These are phyloP conservation scores for Exocentrus adspersus DNA, from an alignment of 2,888 invertebrate species.

Conservation along the genomic window DNA sequence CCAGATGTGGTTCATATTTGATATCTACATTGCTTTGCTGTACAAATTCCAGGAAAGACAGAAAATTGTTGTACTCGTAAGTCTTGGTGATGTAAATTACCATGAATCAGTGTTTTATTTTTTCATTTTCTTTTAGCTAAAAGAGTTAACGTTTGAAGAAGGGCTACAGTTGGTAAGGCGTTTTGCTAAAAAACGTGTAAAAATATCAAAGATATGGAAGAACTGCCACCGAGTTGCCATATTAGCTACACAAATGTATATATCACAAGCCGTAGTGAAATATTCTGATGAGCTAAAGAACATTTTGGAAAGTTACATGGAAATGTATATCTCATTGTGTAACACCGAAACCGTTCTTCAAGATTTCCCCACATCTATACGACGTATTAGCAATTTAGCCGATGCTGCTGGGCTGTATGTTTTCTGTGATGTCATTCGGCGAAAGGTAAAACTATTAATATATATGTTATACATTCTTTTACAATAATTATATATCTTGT, in stretches of 20 bases:
- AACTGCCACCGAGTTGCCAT: slow-evolving; percentile 68
- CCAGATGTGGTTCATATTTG: slow-evolving; percentile 69
- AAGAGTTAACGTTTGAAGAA: slow-evolving; percentile 66
- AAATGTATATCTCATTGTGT: slow-evolving; percentile 60
- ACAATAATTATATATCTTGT: slow-evolving; percentile 32
- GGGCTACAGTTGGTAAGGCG: slow-evolving; percentile 68
- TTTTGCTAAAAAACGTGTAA: slow-evolving; percentile 63
- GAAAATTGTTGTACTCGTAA: slow-evolving; percentile 67
- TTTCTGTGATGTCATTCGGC: slow-evolving; percentile 67
- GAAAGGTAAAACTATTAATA: slow-evolving; percentile 48
- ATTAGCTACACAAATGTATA: slow-evolving; percentile 67
- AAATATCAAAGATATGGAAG: slow-evolving; percentile 68
- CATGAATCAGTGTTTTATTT: slow-evolving; percentile 5
- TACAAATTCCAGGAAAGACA: slow-evolving; percentile 67
- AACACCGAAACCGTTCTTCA: slow-evolving; percentile 52
- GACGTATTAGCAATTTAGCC: slow-evolving; percentile 66
- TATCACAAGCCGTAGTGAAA: slow-evolving; percentile 68
- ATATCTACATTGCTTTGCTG: slow-evolving; percentile 70
- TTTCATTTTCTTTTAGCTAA: slow-evolving; percentile 62
- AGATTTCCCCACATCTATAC: slow-evolving; percentile 54
- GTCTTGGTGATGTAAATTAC: slow-evolving; percentile 19
- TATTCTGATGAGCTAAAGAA: slow-evolving; percentile 60
- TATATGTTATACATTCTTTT: slow-evolving; percentile 19
- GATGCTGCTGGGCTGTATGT: slow-evolving; percentile 77
- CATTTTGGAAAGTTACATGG: slow-evolving; percentile 58